Evolutionary conservation across 2,888 invertebrate genomes (phyloP).

Genomic region (Agrotis exclamationis): DNA sequence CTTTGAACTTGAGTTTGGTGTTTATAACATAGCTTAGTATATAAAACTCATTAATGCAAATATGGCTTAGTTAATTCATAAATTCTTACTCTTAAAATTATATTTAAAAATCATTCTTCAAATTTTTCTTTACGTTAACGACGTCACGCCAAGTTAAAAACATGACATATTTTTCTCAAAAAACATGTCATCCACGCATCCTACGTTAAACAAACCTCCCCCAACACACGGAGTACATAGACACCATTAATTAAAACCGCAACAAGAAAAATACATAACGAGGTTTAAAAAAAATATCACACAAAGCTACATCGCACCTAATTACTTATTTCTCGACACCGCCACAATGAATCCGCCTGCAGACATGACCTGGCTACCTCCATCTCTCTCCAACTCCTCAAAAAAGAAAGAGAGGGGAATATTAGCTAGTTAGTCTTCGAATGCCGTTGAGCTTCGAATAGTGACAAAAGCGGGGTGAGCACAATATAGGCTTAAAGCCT

Average conservation of each 20-base stretch:
- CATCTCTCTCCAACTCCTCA: constrained; percentile 54
- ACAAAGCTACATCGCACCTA: constrained; percentile 82
- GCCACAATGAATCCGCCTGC: constrained; percentile 81
- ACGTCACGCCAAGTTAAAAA: constrained; percentile 8
- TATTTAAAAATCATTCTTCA: neutral
- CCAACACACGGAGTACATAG: constrained; percentile 33
- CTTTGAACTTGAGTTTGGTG: too few species aligned
- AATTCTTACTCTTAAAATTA: too few species aligned
- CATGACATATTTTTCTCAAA: constrained; percentile 11
- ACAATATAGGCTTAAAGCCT: constrained; percentile 84
- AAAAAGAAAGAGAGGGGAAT: constrained; percentile 58
- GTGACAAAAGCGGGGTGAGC: constrained; percentile 82
- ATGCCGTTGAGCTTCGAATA: constrained; percentile 77
- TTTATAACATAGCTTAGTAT: too few species aligned
- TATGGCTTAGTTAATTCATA: too few species aligned
- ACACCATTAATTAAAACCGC: constrained; percentile 67
- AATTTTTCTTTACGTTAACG: neutral
- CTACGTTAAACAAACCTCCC: constrained; percentile 37
- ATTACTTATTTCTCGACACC: constrained; percentile 87
- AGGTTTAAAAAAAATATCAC: constrained; percentile 67
- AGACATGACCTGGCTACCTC: constrained; percentile 74
- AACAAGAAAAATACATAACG: constrained; percentile 65
- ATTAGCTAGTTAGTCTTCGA: constrained; percentile 85
- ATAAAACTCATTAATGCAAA: too few species aligned
- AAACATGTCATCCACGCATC: neutral